Percentiles rank a stretch among this genome's conserved stretches.
phyloP scores from a whole-genome alignment of 2,113 vertebrate genomes.

The Elephas maximus region DNA sequence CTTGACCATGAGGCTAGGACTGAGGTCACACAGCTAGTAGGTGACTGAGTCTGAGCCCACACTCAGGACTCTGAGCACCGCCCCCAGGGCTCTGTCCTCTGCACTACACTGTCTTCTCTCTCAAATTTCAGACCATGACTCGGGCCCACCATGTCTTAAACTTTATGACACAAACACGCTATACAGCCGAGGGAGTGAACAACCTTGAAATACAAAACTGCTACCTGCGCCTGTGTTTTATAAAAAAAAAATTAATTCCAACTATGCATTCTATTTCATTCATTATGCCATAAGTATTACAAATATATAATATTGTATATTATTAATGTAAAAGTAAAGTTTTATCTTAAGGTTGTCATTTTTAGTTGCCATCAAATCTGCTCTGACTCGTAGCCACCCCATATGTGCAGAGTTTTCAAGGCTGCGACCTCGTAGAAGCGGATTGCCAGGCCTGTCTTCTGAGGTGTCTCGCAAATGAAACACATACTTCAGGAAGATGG shows the following conservation, averaged over 20 bases:
- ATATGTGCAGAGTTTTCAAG: background rate
- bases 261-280: background rate
- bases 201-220: background rate
- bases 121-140: background rate
- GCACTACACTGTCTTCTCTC: background rate
- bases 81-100: background rate
- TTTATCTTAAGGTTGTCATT: background rate
- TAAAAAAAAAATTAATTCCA: background rate
- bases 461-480: background rate
- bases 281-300: slow-evolving; percentile 12
- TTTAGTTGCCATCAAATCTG: background rate
- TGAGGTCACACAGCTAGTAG: slow-evolving; percentile 5
- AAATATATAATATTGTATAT: background rate
- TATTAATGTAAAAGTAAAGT: background rate
- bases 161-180: background rate
- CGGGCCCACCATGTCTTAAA: background rate
- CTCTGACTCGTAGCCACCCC: background rate
- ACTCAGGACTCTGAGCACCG: background rate
- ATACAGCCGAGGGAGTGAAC: background rate
- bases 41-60: background rate
- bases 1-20: background rate
- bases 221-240: background rate
- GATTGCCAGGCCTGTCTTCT: background rate
- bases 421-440: background rate
- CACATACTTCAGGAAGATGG: background rate